Evolutionary conservation across 2,797 vertebrate species (phyloP).

Genomic region (Calcarius lapponicus): DNA sequence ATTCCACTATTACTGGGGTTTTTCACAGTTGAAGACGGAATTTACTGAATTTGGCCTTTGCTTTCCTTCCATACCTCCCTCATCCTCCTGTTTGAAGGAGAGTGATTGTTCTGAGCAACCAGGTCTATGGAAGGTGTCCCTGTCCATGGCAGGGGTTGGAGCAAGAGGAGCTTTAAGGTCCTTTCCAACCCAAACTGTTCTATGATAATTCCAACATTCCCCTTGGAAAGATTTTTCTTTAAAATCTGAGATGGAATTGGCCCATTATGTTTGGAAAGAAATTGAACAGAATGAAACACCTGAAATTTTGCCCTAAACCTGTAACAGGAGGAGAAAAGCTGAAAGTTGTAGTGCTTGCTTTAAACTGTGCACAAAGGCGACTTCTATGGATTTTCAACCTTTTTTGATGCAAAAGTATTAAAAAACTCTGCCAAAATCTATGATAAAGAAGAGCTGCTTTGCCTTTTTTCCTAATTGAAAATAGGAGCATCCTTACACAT

Average conservation of each 20-base stretch:
- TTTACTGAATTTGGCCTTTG: background rate
- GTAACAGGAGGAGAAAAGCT: background rate
- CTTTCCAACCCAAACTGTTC: background rate
- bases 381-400: background rate
- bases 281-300: background rate
- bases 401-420: background rate
- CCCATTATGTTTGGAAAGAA: background rate
- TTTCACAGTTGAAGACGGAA: background rate
- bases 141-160: background rate
- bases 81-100: background rate
- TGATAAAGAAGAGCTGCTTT: background rate
- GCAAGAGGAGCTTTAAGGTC: background rate
- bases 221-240: background rate
- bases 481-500: background rate
- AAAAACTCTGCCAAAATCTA: fast-evolving
- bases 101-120: background rate
- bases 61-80: background rate
- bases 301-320: background rate
- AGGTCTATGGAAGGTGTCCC: background rate
- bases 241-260: background rate
- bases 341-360: background rate
- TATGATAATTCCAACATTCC: background rate
- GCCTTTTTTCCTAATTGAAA: background rate
- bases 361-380: background rate
- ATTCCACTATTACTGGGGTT: fast-evolving